These are phyloP conservation scores for Ariolimax columbianus DNA, from an alignment of 2,888 invertebrate genomes.

Conservation along the genomic window DNA sequence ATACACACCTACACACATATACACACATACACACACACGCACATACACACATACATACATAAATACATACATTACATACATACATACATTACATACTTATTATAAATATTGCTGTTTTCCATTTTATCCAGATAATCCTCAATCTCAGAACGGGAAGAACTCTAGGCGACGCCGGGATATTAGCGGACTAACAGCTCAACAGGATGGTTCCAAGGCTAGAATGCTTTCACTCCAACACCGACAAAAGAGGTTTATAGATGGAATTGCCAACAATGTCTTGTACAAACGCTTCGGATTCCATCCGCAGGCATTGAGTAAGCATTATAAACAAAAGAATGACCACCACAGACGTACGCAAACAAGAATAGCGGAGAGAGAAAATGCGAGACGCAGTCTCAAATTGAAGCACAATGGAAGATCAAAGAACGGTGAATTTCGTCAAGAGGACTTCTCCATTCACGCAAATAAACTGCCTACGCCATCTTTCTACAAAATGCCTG, in stretches of 20 bases:
- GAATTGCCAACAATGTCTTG: slow-evolving; percentile 19
- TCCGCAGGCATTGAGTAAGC: slow-evolving; percentile 5
- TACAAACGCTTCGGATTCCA: slow-evolving; percentile 11
- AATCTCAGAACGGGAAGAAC: not conserved
- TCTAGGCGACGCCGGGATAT: not conserved
- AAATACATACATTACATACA: no score
- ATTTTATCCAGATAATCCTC: not conserved
- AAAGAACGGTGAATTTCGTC: not conserved
- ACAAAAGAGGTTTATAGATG: slow-evolving; percentile 28
- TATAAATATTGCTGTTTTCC: not conserved
- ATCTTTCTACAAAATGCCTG: not conserved
- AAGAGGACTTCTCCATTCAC: not conserved
- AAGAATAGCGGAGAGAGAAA: not conserved
- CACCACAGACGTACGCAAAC: not conserved
- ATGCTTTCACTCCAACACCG: not conserved
- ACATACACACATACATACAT: no score
- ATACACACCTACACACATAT: no score
- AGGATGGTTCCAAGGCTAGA: not conserved
- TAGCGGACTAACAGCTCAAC: not conserved
- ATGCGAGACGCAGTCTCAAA: not conserved
- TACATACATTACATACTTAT: no score
- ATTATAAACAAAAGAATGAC: not conserved
- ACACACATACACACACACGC: no score
- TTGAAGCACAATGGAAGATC: no score
- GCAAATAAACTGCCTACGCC: not conserved